Evolutionary conservation across 37 sponge, comb jelly and placozoan species (phyloP).

Genomic region (Hormiphora californensis): DNA sequence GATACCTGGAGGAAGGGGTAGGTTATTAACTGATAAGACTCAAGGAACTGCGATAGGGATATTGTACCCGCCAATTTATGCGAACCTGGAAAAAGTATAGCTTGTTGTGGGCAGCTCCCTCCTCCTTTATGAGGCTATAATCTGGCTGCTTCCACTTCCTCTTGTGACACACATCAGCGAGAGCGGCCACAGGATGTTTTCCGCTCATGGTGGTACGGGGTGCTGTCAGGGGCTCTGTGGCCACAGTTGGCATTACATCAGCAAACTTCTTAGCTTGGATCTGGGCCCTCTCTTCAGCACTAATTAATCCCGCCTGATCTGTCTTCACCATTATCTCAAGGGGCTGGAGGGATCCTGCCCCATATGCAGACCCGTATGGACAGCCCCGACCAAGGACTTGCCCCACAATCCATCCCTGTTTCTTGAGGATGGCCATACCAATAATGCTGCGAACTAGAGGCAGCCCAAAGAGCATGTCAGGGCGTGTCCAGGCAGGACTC

Average conservation of each 20-base stretch:
- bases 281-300: conserved; percentile 48
- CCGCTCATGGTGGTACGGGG: conserved; percentile 35
- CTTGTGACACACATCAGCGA: conserved; percentile 46
- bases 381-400: conserved; percentile 48
- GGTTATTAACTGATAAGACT: not conserved
- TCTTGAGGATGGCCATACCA: conserved; percentile 47
- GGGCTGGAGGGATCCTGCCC: conserved; percentile 39
- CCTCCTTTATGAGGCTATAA: conserved; percentile 19
- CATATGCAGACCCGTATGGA: conserved; percentile 41
- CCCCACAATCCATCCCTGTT: conserved; percentile 41
- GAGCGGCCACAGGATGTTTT: conserved; percentile 28
- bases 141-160: conserved; percentile 45
- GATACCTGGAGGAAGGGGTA: not conserved
- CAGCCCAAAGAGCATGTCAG: conserved; percentile 34
- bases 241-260: conserved; percentile 19
- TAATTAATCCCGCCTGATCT: conserved; percentile 13
- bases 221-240: conserved; percentile 33
- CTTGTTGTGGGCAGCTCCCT: conserved; percentile 24
- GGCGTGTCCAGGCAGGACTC: conserved; percentile 20
- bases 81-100: conserved; percentile 20
- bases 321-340: conserved; percentile 43
- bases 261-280: conserved; percentile 42
- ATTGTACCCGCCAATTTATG: too few species aligned
- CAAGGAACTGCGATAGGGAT: too few species aligned
- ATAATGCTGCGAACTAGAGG: conserved; percentile 20